phyloP scores from a whole-genome alignment of 2,888 invertebrate genomes.

The Orthosia cruda region DNA sequence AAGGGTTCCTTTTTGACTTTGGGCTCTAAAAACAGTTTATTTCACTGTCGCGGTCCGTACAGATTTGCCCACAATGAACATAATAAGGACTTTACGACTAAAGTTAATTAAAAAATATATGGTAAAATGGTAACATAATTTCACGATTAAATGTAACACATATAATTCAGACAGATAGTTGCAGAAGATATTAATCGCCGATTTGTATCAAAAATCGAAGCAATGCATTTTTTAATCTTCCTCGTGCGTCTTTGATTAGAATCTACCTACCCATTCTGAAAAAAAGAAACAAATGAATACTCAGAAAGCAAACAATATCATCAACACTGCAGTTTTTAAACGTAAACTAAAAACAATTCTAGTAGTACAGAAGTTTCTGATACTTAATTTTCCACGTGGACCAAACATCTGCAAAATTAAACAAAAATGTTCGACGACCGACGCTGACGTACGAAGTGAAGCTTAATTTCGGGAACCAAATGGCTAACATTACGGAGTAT shows the following conservation, averaged over 20 bases:
- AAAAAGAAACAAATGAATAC: background rate
- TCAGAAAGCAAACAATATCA: background rate
- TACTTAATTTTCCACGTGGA: constrained; percentile 19
- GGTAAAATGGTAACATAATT: too few relatives aligned
- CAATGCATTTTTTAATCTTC: constrained; percentile 16
- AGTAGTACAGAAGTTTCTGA: background rate
- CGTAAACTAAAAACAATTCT: background rate
- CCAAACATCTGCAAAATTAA: constrained; percentile 68
- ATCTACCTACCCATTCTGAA: too few relatives aligned
- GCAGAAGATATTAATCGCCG: too few relatives aligned
- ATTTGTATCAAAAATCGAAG: too few relatives aligned
- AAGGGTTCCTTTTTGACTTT: too few relatives aligned
- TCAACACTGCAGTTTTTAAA: background rate
- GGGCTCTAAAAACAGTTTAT: too few relatives aligned
- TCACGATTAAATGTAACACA: too few relatives aligned
- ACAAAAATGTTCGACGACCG: constrained; percentile 72
- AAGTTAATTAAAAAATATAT: too few relatives aligned
- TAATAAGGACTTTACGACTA: too few relatives aligned
- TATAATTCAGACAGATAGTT: too few relatives aligned
- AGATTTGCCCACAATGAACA: too few relatives aligned
- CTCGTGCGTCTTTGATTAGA: constrained; percentile 2
- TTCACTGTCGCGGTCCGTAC: too few relatives aligned
- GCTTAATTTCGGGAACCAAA: constrained; percentile 83
- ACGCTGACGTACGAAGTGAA: constrained; percentile 70
- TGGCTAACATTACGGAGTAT: constrained; percentile 78